Conservation (phyloP, 2,797 vertebrate genomes). For the Coilia nasus region DNA sequence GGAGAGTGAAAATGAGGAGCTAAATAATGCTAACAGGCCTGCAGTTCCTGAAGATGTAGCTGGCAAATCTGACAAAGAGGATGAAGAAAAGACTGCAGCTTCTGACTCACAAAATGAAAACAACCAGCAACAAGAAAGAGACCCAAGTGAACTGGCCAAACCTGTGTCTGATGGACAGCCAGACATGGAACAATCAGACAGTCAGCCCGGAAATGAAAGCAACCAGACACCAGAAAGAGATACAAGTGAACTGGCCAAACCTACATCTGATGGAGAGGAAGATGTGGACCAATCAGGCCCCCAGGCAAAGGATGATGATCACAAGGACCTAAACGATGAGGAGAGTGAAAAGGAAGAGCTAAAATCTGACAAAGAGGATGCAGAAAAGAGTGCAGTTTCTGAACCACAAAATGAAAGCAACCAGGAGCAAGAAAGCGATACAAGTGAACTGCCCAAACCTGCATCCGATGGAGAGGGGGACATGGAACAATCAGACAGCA, state of each 20-base stretch:
- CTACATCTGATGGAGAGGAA: neutral
- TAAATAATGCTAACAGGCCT: neutral
- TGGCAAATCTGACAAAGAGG: neutral
- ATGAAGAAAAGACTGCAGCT: neutral
- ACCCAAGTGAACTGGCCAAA: neutral
- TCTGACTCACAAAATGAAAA: neutral
- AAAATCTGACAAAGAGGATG: neutral
- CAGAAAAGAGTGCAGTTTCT: neutral
- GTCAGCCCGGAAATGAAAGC: too few relatives aligned
- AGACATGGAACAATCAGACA: too few relatives aligned
- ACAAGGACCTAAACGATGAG: too few relatives aligned
- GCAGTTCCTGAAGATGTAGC: neutral
- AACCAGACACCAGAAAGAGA: too few relatives aligned
- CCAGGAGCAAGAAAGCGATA: neutral
- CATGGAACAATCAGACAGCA: too few relatives aligned
- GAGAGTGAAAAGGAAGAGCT: too few relatives aligned
- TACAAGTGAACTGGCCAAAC: neutral
- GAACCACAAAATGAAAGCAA: neutral
- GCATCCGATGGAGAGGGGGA: neutral
- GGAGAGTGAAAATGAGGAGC: too few relatives aligned
- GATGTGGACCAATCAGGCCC: too few relatives aligned
- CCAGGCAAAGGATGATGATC: too few relatives aligned
- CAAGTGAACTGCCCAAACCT: neutral
- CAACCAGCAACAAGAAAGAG: neutral
- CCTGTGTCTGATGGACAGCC: neutral